Base-by-base conservation (phyloP, 2,888 invertebrate genomes). In the Callyntrura sp. region DNA sequence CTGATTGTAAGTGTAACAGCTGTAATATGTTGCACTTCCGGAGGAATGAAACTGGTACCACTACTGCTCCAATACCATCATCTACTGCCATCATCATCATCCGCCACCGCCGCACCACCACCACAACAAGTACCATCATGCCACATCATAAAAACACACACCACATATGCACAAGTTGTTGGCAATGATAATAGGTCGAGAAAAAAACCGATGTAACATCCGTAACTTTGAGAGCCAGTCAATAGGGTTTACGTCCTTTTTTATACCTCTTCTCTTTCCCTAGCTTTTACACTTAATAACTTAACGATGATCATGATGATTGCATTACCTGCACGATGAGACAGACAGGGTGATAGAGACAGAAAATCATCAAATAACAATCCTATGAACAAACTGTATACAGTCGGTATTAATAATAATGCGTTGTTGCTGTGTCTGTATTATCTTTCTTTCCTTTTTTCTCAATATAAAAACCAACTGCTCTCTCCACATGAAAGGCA, bases 21-120 rank as follows among this genome's bases (percentile, higher is more conserved):
- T 92, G 92, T 91, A 92, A 79, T 90, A 90, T 88, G 91, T 90
- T 91, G 91, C 91, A 92, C 91, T 92, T 92, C 92, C 92, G 92
- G 92, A 91, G 91, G 89, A 91, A 84, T 87, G n/a, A 90, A 90
- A 87, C 90, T 85, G 82, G 85, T 90, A 90, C 82, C 78, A 23
- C 23, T n/a, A 5, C 4, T n/a, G 12, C 48, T 45, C 84, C 23
- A 43, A 25, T 25, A 48, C 85, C 57, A 55, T n/a, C n/a, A n/a
- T n/a, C n/a, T n/a, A n/a, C n/a, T n/a, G n/a, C n/a, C n/a, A n/a
- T n/a, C n/a, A n/a, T n/a, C n/a, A n/a, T n/a, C n/a, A n/a, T n/a
- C n/a, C n/a, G n/a, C n/a, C n/a, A 14, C 48, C 17, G 48, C n/a
- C 48, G 12, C 55, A 17, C 78, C 55, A 28, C 57, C 60, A 17